A percentile compares a stretch with the other conserved stretches of the same genome.
Evolutionary conservation across 1,140 invertebrate species (phyloP).

Genomic region (Drosophila rhopaloa): DNA sequence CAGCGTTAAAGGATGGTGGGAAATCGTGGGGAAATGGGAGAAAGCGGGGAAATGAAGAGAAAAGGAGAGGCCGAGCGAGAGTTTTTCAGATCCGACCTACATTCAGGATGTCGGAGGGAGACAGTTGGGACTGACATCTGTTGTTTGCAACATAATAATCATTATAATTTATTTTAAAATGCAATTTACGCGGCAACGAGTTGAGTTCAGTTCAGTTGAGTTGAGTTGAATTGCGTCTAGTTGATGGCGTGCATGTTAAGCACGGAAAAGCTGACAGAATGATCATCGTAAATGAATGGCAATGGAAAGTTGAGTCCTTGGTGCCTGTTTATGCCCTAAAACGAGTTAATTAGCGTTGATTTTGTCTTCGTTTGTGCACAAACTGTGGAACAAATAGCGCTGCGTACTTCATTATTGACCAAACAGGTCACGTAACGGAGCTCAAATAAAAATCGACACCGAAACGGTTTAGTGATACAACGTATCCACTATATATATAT

Average conservation of each 20-base stretch:
- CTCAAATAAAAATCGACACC: conserved; percentile 80
- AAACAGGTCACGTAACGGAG: conserved; percentile 71
- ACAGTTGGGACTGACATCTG: conserved; percentile 65
- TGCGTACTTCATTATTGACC: conserved; percentile 68
- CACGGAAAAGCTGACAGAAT: conserved; percentile 34
- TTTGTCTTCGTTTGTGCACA: conserved; percentile 71
- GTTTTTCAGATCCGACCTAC: conserved; percentile 40
- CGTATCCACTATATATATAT: conserved; percentile 32
- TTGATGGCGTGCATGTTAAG: conserved; percentile 66
- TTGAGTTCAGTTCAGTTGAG: conserved; percentile 35
- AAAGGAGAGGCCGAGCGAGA: conserved; percentile 1
- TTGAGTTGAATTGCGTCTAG: conserved; percentile 29
- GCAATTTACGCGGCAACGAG: conserved; percentile 70
- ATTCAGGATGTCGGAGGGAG: conserved; percentile 39
- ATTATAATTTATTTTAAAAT: conserved; percentile 83
- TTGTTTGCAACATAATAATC: conserved; percentile 81
- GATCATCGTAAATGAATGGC: conserved; percentile 39
- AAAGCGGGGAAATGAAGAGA: background rate
- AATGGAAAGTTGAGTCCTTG: conserved; percentile 31
- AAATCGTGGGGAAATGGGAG: background rate
- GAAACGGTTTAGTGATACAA: conserved; percentile 69
- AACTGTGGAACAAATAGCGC: conserved; percentile 71
- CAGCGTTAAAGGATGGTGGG: conserved; percentile 32
- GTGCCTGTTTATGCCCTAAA: conserved; percentile 49
- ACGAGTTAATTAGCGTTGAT: conserved; percentile 79